phyloP scores from a whole-genome alignment of 2,888 invertebrate genomes.

The Acronicta leporina region DNA sequence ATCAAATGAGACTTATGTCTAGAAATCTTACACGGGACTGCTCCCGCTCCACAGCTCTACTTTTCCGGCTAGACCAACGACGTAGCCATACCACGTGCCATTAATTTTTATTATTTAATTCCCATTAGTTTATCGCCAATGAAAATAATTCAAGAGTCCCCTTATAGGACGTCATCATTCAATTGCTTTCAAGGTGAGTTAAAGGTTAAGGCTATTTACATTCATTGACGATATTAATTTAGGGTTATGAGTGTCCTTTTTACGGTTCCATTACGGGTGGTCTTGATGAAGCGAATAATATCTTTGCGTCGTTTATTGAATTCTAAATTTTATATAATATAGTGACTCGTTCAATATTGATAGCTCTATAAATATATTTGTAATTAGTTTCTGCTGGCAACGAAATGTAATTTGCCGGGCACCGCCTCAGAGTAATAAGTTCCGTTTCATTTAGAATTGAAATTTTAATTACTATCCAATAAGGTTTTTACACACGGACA shows the following conservation, averaged over 20 bases:
- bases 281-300: slow-evolving; percentile 27
- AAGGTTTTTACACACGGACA: neutral
- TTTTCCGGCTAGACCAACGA: neutral
- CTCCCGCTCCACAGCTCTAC: neutral
- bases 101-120: slow-evolving; percentile 33
- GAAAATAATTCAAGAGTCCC: slow-evolving; percentile 54
- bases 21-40: neutral
- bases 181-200: slow-evolving; percentile 60
- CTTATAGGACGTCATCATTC: slow-evolving; percentile 56
- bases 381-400: slow-evolving; percentile 10
- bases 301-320: slow-evolving; percentile 26
- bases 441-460: slow-evolving; percentile 1
- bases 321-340: slow-evolving; percentile 36
- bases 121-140: slow-evolving; percentile 31
- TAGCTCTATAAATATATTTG: slow-evolving; percentile 19
- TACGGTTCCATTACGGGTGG: slow-evolving; percentile 43
- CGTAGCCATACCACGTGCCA: neutral
- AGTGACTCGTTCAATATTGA: slow-evolving; percentile 25
- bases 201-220: slow-evolving; percentile 56
- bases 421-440: neutral
- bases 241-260: slow-evolving; percentile 40
- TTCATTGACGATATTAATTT: slow-evolving; percentile 40
- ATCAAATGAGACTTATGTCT: neutral
- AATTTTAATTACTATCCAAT: neutral
- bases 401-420: neutral